phyloP scores from a whole-genome alignment of 2,797 vertebrate species.

The Rhadinocentrus ornatus region DNA sequence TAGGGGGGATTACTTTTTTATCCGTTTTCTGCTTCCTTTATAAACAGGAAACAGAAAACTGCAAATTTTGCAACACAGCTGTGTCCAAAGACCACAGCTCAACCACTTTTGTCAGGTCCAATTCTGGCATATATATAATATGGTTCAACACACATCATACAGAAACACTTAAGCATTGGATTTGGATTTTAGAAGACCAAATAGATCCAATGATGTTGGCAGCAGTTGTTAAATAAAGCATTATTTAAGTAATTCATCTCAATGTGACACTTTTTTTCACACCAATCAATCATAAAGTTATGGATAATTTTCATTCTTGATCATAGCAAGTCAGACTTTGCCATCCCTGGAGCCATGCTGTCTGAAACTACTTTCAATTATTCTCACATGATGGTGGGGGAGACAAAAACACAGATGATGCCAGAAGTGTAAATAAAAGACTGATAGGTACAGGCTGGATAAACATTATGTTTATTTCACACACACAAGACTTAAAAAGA shows the following conservation, averaged over 20 bases:
- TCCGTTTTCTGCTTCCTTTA: neutral
- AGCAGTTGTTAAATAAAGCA: neutral
- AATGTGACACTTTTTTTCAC: neutral
- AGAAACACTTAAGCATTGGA: neutral
- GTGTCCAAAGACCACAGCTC: neutral
- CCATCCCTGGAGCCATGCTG: neutral
- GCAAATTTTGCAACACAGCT: neutral
- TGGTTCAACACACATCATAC: neutral
- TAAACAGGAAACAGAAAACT: neutral
- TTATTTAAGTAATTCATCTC: neutral
- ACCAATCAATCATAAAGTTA: neutral
- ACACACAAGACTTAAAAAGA: constrained; percentile 21
- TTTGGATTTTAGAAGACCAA: neutral
- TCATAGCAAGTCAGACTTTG: neutral
- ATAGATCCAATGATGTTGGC: neutral
- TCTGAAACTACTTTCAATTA: constrained; percentile 4
- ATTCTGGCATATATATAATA: neutral
- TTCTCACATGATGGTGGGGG: neutral
- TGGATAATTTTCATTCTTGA: neutral
- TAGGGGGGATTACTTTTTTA: neutral
- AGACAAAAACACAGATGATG: constrained; percentile 7
- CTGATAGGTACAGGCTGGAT: constrained; percentile 18
- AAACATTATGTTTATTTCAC: constrained; percentile 65
- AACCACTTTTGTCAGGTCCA: neutral
- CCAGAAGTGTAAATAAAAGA: constrained; percentile 27